Percentiles rank a stretch among this genome's conserved stretches.
Evolutionary conservation across 2,113 vertebrate genomes (phyloP).

Genomic region (Tychaedon coryphoeus): DNA sequence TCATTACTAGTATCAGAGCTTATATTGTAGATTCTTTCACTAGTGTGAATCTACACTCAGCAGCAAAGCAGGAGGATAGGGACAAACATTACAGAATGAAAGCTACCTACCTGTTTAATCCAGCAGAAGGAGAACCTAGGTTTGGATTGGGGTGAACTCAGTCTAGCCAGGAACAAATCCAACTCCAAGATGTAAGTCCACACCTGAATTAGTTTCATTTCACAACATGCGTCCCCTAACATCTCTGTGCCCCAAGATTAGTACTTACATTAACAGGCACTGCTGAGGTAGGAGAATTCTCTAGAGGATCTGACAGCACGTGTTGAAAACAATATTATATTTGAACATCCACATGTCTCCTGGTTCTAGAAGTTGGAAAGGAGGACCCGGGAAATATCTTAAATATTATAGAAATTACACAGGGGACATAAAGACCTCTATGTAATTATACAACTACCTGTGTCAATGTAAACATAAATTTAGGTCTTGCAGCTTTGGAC

Average conservation of each 20-base stretch:
- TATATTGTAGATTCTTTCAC: neutral
- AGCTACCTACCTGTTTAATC: neutral
- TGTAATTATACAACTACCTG: neutral
- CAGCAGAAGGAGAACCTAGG: neutral
- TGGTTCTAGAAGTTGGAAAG: neutral
- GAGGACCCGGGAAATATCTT: neutral
- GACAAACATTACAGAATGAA: neutral
- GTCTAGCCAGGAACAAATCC: neutral
- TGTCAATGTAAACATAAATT: neutral
- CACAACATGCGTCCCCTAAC: accelerated
- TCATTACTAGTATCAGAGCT: neutral
- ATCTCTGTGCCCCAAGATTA: neutral
- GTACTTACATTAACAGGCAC: neutral
- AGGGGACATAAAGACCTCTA: neutral
- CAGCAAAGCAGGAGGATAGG: neutral
- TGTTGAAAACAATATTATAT: neutral
- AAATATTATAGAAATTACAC: neutral
- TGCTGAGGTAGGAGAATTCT: neutral
- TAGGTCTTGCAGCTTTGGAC: neutral
- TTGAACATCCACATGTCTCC: neutral
- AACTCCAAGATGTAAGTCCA: neutral
- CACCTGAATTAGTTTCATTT: neutral
- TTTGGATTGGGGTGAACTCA: neutral
- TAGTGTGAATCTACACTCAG: neutral
- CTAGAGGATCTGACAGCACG: neutral